Percentiles rank a stretch among this genome's conserved stretches.
Evolutionary conservation across 2,113 vertebrate species (phyloP).

Genomic region (Colistium nudipinnis): DNA sequence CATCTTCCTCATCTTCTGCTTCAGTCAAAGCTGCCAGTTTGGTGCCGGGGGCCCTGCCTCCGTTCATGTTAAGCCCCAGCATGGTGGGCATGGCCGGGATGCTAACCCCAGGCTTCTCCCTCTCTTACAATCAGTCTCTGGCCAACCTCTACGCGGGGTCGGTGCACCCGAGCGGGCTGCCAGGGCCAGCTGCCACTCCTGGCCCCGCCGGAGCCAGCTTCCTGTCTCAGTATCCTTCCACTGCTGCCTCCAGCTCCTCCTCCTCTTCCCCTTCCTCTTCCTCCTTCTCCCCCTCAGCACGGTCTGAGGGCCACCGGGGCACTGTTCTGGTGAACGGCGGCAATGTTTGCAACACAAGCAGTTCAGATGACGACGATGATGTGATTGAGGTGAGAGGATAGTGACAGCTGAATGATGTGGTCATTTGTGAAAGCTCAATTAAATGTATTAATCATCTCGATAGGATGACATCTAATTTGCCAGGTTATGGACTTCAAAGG

Average conservation of each 20-base stretch:
- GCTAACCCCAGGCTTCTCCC: constrained; percentile 86
- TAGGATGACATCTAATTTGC: constrained; percentile 24
- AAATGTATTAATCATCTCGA: constrained; percentile 18
- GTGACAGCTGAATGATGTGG: constrained; percentile 34
- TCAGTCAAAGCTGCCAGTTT: constrained; percentile 84
- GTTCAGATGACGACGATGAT: constrained; percentile 83
- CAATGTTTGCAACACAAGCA: constrained; percentile 50
- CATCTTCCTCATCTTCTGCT: constrained; percentile 80
- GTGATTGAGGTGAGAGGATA: constrained; percentile 91
- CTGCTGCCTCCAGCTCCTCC: constrained; percentile 77
- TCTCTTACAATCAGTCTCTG: constrained; percentile 91
- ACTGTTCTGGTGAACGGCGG: constrained; percentile 78
- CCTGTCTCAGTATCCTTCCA: constrained; percentile 84
- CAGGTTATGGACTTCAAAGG: background rate
- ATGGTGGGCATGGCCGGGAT: constrained; percentile 85
- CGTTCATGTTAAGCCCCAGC: constrained; percentile 88
- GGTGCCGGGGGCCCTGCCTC: constrained; percentile 85
- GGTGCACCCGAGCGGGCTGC: constrained; percentile 82
- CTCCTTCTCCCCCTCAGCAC: constrained; percentile 81
- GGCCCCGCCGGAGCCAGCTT: constrained; percentile 91
- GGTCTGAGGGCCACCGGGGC: constrained; percentile 82
- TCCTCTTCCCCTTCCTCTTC: constrained; percentile 83
- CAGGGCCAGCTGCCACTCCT: constrained; percentile 81
- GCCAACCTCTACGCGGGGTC: constrained; percentile 76
- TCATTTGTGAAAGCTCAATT: constrained; percentile 26